A percentile compares a stretch with the other conserved stretches of the same genome.
Conservation (phyloP, 37 sponge, comb jelly and placozoan genomes). For the Hexactinellida sp. region DNA sequence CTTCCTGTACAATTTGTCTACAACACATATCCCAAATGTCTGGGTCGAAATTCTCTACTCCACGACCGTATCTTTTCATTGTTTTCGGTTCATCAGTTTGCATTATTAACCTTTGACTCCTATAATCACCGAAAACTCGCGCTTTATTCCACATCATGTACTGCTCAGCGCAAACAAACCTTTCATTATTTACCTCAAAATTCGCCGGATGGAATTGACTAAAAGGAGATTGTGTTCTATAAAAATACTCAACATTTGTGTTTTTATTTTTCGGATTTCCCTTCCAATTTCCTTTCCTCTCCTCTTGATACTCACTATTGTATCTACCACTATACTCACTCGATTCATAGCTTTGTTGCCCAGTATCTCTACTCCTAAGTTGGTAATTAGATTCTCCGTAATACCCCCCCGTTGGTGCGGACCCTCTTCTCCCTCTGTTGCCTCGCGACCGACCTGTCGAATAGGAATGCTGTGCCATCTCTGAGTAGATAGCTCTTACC, state of each 20-base stretch:
- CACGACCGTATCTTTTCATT: slow-evolving; percentile 55
- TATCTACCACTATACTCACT: too few species aligned
- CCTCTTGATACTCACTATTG: not conserved
- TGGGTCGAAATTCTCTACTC: slow-evolving; percentile 40
- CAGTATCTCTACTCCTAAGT: too few species aligned
- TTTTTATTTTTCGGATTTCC: slow-evolving; percentile 2
- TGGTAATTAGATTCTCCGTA: too few species aligned
- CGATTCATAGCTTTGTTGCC: too few species aligned
- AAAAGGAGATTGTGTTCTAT: slow-evolving; percentile 36
- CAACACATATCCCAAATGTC: slow-evolving; percentile 37
- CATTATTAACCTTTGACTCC: slow-evolving; percentile 31
- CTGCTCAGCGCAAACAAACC: slow-evolving; percentile 67
- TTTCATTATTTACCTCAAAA: slow-evolving; percentile 37
- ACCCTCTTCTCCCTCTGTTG: too few species aligned
- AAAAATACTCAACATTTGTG: slow-evolving; percentile 26
- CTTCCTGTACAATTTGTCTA: slow-evolving; percentile 40
- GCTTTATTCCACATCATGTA: slow-evolving; percentile 86
- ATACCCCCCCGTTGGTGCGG: too few species aligned
- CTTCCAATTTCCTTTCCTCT: not conserved
- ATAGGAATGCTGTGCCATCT: too few species aligned
- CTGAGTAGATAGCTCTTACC: too few species aligned
- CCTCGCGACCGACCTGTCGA: too few species aligned
- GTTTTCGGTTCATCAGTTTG: slow-evolving; percentile 26
- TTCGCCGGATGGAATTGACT: slow-evolving; percentile 60
- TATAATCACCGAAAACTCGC: slow-evolving; percentile 40